These are phyloP conservation scores for Phalacrocorax pelagicus DNA, from an alignment of 2,113 vertebrate genomes.

Conservation along the genomic window DNA sequence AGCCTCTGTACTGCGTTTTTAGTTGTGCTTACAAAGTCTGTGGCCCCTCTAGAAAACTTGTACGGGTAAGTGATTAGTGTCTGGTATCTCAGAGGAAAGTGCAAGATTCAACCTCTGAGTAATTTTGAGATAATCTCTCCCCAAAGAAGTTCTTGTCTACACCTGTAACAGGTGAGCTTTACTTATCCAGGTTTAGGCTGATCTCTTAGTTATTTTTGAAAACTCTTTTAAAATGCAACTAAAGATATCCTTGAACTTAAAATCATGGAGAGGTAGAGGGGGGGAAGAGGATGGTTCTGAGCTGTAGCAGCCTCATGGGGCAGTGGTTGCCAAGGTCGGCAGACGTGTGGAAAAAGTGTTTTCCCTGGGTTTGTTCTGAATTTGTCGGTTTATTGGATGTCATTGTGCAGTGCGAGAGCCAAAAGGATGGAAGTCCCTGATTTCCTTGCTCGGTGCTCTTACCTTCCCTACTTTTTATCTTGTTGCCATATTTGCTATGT, in stretches of 20 bases:
- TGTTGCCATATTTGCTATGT: neutral
- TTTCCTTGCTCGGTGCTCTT: neutral
- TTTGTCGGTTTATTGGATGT: neutral
- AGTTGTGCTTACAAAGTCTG: neutral
- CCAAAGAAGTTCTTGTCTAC: neutral
- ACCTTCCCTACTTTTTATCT: neutral
- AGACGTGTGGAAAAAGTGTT: neutral
- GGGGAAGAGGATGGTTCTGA: neutral
- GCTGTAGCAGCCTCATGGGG: neutral
- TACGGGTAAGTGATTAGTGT: neutral
- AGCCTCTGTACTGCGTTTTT: neutral
- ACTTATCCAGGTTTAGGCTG: neutral
- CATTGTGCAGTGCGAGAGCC: accelerated
- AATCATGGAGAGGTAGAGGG: neutral
- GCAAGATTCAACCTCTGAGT: neutral
- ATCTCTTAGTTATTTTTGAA: neutral
- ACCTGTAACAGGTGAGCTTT: neutral
- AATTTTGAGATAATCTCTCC: neutral
- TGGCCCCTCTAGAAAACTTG: neutral
- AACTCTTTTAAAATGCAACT: neutral
- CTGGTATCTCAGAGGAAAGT: neutral
- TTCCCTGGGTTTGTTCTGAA: neutral
- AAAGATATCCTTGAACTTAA: neutral
- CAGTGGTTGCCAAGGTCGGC: neutral
- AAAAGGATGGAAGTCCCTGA: neutral